Evolutionary conservation across 2,797 vertebrate genomes (phyloP), one percentile per base, ranked within the genome.

Genomic region (Corythornis leucogaster): DNA sequence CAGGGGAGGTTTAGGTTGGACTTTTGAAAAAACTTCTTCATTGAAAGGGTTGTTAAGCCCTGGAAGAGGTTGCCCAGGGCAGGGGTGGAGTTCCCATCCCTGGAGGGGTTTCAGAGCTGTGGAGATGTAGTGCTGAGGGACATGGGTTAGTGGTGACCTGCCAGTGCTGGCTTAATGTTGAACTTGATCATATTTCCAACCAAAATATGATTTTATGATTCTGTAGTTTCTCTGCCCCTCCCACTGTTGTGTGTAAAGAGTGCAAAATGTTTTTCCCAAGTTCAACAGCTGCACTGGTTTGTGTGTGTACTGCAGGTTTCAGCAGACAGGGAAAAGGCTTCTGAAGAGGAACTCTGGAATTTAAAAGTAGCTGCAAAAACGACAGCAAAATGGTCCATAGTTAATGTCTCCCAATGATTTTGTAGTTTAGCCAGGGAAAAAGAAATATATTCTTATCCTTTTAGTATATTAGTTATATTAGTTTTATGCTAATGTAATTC

Each of bases 351-450:
- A 42, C 55, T 89, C 63, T 91, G 71, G 46, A 86, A 88, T 91
- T 80, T 89, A 64, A 61, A 94, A 86, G 79, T 53, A 79, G 51
- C 68, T 90, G 57, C 78, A 86, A 74, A 93, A 92, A 42, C 35
- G 51, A 54, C 28, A 33, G 70, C 19, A 28, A 33, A 33, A 18
- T n/a, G 26, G 24, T 31, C 22, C 3, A 1, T 57, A 42, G 78
- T 80, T 80, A 46, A 64, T 69, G 38, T 61, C 22, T 87, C 30
- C 24, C 19, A 28, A 4, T 64, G 67, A 54, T 91, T 77, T 70
- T 33, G 80, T 86, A 57, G 81, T 90, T 94, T 80, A 80, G 22
- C 22, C 24, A 84, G 45, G 26, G 64, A 85, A 67, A 84, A 91
- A 75, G 25, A 70, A 86, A 85, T 77, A 69, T 31, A 58, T 79